Percentiles rank a stretch among this genome's conserved stretches.
Conservation (phyloP, 2,797 vertebrate genomes). For the Acrocephalus scirpaceus region DNA sequence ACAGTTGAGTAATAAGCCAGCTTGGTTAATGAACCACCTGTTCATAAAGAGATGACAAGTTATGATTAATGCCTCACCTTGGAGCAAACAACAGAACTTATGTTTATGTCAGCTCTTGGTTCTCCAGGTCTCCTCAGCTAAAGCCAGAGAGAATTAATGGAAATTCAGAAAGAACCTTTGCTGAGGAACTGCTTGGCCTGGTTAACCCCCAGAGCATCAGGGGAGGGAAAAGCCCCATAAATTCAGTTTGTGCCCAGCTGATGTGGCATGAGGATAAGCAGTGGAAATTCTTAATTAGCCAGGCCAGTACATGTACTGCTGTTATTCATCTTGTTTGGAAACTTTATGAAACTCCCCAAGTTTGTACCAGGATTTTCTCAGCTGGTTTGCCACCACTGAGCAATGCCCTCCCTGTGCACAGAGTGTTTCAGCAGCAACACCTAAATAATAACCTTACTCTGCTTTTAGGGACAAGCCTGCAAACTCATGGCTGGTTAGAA, state of each 20-base stretch:
- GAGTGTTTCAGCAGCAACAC: neutral
- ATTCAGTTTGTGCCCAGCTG: neutral
- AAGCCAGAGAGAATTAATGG: neutral
- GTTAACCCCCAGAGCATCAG: neutral
- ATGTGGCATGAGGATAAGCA: neutral
- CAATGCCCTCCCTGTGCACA: neutral
- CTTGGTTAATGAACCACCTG: slow-evolving; percentile 96
- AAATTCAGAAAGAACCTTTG: neutral
- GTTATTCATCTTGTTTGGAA: neutral
- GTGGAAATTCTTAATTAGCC: neutral
- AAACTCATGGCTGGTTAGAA: neutral
- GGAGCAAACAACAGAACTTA: neutral
- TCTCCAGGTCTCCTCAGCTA: neutral
- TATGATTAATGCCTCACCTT: neutral
- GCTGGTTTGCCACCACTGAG: neutral
- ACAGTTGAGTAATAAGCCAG: slow-evolving; percentile 99
- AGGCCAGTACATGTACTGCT: neutral
- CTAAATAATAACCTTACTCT: neutral
- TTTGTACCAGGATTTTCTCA: neutral
- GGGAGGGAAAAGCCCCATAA: neutral
- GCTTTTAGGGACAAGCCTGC: neutral
- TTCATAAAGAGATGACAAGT: slow-evolving; percentile 13
- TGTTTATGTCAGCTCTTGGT: neutral
- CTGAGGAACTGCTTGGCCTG: neutral
- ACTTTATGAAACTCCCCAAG: neutral